phyloP scores from a whole-genome alignment of 1,140 invertebrate species.

The Callitettix versicolor region DNA sequence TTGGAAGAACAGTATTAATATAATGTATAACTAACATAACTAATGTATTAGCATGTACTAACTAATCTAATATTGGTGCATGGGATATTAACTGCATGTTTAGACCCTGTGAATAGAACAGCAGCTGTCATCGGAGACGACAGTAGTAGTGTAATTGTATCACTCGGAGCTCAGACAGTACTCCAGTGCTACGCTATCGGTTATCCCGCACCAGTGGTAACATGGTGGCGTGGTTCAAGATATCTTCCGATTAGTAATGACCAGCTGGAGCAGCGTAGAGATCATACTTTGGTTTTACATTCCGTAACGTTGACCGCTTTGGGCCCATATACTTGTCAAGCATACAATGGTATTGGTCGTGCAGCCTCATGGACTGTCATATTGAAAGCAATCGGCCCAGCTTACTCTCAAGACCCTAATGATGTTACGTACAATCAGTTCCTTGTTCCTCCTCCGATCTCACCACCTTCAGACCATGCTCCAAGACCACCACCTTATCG shows the following conservation, averaged over 20 bases:
- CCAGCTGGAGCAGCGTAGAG: conserved; percentile 59
- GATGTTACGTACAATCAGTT: conserved; percentile 30
- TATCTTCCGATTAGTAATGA: conserved; percentile 56
- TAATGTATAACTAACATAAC: too few relatives aligned
- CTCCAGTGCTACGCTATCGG: conserved; percentile 75
- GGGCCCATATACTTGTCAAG: conserved; percentile 77
- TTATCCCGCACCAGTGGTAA: conserved; percentile 65
- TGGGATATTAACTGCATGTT: conserved; percentile 8
- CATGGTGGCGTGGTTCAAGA: conserved; percentile 76
- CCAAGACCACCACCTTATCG: conserved; percentile 17
- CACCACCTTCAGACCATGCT: conserved; percentile 23
- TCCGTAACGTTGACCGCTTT: conserved; percentile 56
- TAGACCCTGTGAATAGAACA: conserved; percentile 39
- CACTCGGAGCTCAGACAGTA: conserved; percentile 53
- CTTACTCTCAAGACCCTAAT: conserved; percentile 33
- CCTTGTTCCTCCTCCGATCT: conserved; percentile 29
- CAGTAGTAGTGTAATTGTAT: conserved; percentile 49
- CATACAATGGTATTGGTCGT: conserved; percentile 69
- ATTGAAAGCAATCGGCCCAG: conserved; percentile 55
- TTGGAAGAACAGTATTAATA: too few relatives aligned
- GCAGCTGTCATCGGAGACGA: conserved; percentile 45
- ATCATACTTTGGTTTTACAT: conserved; percentile 61
- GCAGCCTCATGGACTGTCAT: conserved; percentile 63
- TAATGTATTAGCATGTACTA: too few relatives aligned
- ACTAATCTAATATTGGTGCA: conserved; percentile 6